Evolutionary conservation across 1,140 invertebrate species (phyloP), one percentile per base, ranked within the genome.

Genomic region (Eueides isabella): DNA sequence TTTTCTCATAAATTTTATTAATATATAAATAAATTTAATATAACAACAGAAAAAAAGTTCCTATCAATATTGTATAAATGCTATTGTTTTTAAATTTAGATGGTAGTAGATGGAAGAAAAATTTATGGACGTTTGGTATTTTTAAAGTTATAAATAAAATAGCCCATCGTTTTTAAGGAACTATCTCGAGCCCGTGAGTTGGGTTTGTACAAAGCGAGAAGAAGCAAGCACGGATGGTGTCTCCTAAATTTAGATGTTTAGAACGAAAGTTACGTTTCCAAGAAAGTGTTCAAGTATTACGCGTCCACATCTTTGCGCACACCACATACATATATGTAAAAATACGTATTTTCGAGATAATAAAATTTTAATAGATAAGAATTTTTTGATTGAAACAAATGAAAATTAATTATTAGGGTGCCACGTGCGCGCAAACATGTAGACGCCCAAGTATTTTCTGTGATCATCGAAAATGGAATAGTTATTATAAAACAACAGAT

Each of bases 41-140:
- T 90, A 89, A 92, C 88, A 91, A 90, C 87, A 92, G 91, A 91
- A 91, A 91, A 90, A 88, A 92, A 92, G 91, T 92, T 92, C 91
- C 91, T 92, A 92, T 92, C 87, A 91, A 92, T 91, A 91, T 91
- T 92, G 87, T 93, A 91, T 93, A 92, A 90, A 91, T 85, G 80
- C 85, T 92, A 92, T 92, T 92, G 89, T 92, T 92, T 55, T 92
- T 92, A 90, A 92, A 91, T 91, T 91, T 93, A 93, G 91, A 85
- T 91, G 88, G 83, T 93, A 93, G 90, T 91, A 89, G 89, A 91
- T 88, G 84, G 90, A 87, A 90, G 90, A 87, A 90, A 90, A 93
- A 90, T 88, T 92, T 90, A 91, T 90, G 86, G 84, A 89, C 86
- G 89, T 92, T 92, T 87, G 91, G 91, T 92, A 91, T 92, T 89